Conservation (phyloP, 2,113 vertebrate genomes). For the Coregonus clupeaformis region DNA sequence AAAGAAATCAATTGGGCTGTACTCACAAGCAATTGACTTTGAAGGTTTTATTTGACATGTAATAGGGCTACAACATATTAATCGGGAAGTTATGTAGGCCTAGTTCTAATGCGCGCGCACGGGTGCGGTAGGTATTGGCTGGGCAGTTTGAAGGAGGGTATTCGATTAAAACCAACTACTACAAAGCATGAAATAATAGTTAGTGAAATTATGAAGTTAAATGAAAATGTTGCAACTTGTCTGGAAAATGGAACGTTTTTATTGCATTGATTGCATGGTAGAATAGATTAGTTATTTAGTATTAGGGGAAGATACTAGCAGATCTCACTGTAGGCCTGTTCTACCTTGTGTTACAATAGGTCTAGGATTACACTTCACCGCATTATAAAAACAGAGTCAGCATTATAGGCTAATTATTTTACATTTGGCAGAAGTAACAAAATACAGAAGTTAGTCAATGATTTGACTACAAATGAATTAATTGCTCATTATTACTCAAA, state of each 20-base stretch:
- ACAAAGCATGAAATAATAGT: too few species aligned
- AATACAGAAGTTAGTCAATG: too few species aligned
- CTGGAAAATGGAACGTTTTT: neutral
- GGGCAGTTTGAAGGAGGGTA: constrained; percentile 43
- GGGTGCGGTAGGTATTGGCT: constrained; percentile 22
- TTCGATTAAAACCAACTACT: neutral
- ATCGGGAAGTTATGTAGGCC: constrained; percentile 28
- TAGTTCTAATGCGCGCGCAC: constrained; percentile 29
- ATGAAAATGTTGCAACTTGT: neutral
- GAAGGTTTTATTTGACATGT: constrained; percentile 55
- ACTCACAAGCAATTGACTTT: constrained; percentile 55
- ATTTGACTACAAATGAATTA: too few species aligned
- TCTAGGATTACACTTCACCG: too few species aligned
- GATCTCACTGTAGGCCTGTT: too few species aligned
- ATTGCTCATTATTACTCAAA: too few species aligned
- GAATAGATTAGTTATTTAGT: too few species aligned
- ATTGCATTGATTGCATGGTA: neutral
- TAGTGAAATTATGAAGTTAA: neutral
- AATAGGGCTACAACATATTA: constrained; percentile 28
- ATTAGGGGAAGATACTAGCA: too few species aligned
- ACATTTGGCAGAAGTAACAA: too few species aligned
- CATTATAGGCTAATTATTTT: too few species aligned
- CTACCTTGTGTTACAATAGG: too few species aligned
- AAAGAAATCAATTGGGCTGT: constrained; percentile 68
- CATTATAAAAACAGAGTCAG: too few species aligned